These are phyloP conservation scores for Nephotettix cincticeps DNA, from an alignment of 1,140 invertebrate species.

Conservation along the genomic window DNA sequence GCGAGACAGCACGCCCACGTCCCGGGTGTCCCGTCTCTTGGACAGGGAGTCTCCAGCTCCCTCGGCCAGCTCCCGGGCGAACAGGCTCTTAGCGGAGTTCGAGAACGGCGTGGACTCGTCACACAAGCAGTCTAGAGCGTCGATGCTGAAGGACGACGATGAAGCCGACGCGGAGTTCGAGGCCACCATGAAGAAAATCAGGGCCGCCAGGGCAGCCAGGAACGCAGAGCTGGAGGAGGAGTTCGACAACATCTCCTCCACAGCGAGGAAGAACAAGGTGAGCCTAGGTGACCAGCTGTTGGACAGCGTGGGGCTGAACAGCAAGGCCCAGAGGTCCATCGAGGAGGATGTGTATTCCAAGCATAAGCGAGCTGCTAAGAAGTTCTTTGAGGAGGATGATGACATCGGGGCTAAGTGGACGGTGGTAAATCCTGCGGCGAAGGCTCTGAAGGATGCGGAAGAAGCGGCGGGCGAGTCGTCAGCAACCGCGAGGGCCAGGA, in stretches of 20 bases:
- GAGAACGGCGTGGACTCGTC: constrained; percentile 38
- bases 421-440: constrained; percentile 47
- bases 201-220: constrained; percentile 16
- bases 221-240: constrained; percentile 28
- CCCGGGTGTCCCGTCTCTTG: constrained; percentile 3
- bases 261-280: constrained; percentile 22
- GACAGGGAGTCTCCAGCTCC: constrained; percentile 31
- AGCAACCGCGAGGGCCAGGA: constrained; percentile 47
- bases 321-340: constrained; percentile 42
- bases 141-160: constrained; percentile 21
- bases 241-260: constrained; percentile 17
- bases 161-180: constrained; percentile 32
- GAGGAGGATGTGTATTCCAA: constrained; percentile 34
- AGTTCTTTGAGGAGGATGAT: constrained; percentile 19
- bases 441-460: constrained; percentile 35
- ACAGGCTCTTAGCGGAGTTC: constrained; percentile 39
- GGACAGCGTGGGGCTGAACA: constrained; percentile 55
- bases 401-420: constrained; percentile 54
- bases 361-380: constrained; percentile 10
- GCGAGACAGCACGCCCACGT: constrained; percentile 28
- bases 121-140: constrained; percentile 21
- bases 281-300: constrained; percentile 56
- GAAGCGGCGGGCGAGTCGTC: constrained; percentile 35
- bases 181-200: constrained; percentile 27
- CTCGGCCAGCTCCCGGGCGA: not conserved